Base-by-base conservation (phyloP, 1,140 invertebrate genomes). In the Stenopsyche tienmushanensis region DNA sequence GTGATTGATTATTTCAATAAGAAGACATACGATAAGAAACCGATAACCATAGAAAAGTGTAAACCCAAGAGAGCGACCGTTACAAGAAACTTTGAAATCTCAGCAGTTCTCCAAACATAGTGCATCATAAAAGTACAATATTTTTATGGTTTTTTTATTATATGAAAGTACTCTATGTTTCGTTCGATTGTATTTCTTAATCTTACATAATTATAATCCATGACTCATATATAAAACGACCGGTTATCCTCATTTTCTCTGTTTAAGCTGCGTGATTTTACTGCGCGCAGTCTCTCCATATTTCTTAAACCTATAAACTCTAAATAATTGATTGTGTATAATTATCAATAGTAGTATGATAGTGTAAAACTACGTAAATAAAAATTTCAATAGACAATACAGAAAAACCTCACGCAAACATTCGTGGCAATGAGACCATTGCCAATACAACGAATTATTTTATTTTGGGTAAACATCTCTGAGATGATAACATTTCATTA, bases 291-390 rank as follows among this genome's bases (percentile, higher is more conserved):
- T 41, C 45, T 62, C 60, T 54, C 25, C 23, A 45, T 53, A 39
- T 52, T 59, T 39, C 23, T 62, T 69, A 65, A 69, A 15, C 45
- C 50, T 65, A 58, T 69, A 69, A 62, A 34, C 54, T 69, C 66
- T 69, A 69, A 60, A 69, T 69, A 69, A 69, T 69, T 69, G 66
- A 69, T 69, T 69, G 66, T 65, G 63, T 62, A 62, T 62, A 62
- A 64, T 65, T 69, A 69, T 69, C 62, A 64, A 62, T 60, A 66
- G 60, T 62, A 69, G 60, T 62, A 69, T 62, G 58, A 65, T 65
- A 65, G 63, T 69, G 63, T 65, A 62, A 62, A 65, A 65, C 66
- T 69, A 69, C 63, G 26, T 54, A 65, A 65, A 69, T 69, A 54
- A 69, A 69, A 69, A 62, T 45, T 54, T 44, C 49, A 64, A 53